Evolutionary conservation across 2,888 invertebrate genomes (phyloP), one percentile per base, ranked within the genome.

Genomic region (Drosophila borborema): DNA sequence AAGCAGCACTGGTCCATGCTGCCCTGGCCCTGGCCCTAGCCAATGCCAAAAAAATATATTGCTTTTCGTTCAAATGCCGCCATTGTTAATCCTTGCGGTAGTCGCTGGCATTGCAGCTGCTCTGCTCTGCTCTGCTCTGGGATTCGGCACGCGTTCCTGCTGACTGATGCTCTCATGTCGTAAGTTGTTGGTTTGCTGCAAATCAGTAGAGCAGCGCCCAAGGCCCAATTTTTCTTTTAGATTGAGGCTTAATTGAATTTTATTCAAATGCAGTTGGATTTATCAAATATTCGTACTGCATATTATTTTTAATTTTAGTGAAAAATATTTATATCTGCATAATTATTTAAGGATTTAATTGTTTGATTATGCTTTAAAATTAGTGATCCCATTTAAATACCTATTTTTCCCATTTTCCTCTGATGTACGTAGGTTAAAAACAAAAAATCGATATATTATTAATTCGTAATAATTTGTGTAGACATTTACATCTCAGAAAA

Each of bases 171-270:
- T 40, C 43, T n/a, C 14, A 20, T 36, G 59, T 20, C 20, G 38
- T 38, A 28, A 18, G 38, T 20, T 36, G 56, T 62, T 53, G 49
- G 62, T 58, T 16, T 69, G 56, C 64, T 28, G 20, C 59, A 68
- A 60, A 64, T 72, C 70, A 65, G 28, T 6, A 28, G 28, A 55
- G 38, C 66, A 63, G 41, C 54, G 66, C 64, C 65, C 64, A 55
- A 61, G 51, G 79, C 53, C 59, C 54, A 67, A 66, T 51, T 74
- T 71, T 69, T 63, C 59, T 59, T 64, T 77, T 76, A 69, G 77
- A 72, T 78, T 80, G 72, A 63, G 68, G 72, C 55, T 78, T 88
- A 81, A 86, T 80, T 85, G 76, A 45, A 49, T 9, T 34, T 34
- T 9, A 34, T 34, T 8, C 34, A 34, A 9, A 8, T 34, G 34